Evolutionary conservation across 2,888 invertebrate species (phyloP), one percentile per base, ranked within the genome.

Genomic region (Entomobrya proxima): DNA sequence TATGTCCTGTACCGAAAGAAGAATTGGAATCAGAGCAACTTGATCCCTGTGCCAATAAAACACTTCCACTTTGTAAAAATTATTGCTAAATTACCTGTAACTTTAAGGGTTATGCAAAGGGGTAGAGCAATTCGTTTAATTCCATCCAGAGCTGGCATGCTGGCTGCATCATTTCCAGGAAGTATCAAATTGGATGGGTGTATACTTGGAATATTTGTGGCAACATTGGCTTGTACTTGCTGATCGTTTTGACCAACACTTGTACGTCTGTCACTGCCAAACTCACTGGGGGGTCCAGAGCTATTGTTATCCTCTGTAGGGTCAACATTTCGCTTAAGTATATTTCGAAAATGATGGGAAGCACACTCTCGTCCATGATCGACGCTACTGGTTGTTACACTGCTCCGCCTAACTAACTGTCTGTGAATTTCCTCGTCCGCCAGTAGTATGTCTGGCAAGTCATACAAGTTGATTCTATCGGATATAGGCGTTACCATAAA

Each of bases 81-180:
- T n/a, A n/a, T n/a, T n/a, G n/a, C n/a, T 40, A 40, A 40, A 7
- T 11, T 47, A 86, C 89, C 89, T 75, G 87, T 75, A 40, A 86
- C 82, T 40, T 85, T 79, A 2, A 89, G 30, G 6, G 75, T 86
- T 0, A 86, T 35, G 37, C 88, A 87, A 1, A 89, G 58, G 1
- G 89, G 89, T 9, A 89, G 30, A 1, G 87, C 89, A 13, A 80
- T 37, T 15, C 24, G n/a, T 13, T 75, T 82, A 3, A 44, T 27
- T 3, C 72, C 72, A 30, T 80, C 72, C 13, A 80, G 58, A 13
- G 37, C 55, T 5, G 18, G 4, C 3, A 13, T 37, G 30, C 24
- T 55, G 15, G 27, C 81, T 61, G 58, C 44, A 30, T 82, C 81
- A 35, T 75, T 82, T 15, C 81, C 75, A 24, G 75, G 44, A 21